Conservation (phyloP, 2,797 vertebrate genomes). For the Sylvia borin region DNA sequence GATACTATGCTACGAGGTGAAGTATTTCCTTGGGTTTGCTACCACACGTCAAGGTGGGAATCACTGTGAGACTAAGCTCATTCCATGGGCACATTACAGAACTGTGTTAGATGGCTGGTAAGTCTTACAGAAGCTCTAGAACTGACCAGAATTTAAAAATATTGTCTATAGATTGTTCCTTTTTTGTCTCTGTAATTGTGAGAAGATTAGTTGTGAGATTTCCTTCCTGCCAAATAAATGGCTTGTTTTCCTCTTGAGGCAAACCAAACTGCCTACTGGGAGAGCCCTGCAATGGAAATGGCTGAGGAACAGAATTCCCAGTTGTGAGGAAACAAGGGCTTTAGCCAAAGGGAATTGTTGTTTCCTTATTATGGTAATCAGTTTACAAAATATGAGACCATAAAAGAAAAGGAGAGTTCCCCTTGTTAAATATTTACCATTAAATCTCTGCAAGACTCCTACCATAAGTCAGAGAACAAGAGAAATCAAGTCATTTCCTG, state of each 20-base stretch:
- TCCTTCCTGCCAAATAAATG: background rate
- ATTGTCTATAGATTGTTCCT: background rate
- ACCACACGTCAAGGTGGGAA: background rate
- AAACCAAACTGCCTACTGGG: background rate
- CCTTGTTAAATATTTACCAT: constrained; percentile 20
- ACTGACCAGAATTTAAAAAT: background rate
- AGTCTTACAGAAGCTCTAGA: background rate
- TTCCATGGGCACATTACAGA: background rate
- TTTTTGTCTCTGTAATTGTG: background rate
- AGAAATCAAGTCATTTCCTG: background rate
- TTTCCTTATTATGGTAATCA: constrained; percentile 35
- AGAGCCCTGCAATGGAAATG: background rate
- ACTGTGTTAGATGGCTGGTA: background rate
- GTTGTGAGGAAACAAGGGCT: background rate
- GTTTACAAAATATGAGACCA: constrained; percentile 2
- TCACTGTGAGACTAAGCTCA: background rate
- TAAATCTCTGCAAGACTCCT: background rate
- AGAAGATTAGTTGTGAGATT: background rate
- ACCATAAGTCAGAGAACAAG: background rate
- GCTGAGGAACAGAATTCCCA: background rate
- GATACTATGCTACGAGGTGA: background rate
- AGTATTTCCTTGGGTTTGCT: background rate
- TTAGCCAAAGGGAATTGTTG: background rate
- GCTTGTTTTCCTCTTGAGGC: background rate
- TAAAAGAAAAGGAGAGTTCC: background rate